These are phyloP conservation scores for Puntigrus tetrazona DNA, from an alignment of 2,113 vertebrate genomes.

Conservation along the genomic window DNA sequence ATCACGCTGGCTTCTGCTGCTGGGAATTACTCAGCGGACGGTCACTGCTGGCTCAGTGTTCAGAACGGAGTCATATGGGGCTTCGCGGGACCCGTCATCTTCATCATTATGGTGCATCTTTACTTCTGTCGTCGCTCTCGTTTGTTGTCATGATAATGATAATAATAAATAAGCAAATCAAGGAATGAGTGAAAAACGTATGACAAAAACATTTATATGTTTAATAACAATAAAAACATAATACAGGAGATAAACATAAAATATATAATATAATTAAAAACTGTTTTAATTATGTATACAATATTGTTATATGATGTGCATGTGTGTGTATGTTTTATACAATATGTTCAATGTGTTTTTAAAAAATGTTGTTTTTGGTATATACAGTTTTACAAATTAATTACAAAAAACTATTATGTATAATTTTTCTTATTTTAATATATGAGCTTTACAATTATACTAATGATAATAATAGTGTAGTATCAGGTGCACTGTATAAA, in stretches of 20 bases:
- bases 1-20: slow-evolving; percentile 78
- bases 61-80: slow-evolving; percentile 81
- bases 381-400: too few relatives aligned
- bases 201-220: too few relatives aligned
- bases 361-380: too few relatives aligned
- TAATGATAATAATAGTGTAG: neutral
- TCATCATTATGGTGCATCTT: slow-evolving; percentile 78
- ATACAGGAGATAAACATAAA: too few relatives aligned
- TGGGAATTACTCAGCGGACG: slow-evolving; percentile 74
- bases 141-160: neutral
- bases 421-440: too few relatives aligned
- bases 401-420: too few relatives aligned
- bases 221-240: too few relatives aligned
- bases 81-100: slow-evolving; percentile 80
- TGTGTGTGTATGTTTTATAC: too few relatives aligned
- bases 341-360: too few relatives aligned
- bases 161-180: neutral
- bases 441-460: neutral
- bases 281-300: too few relatives aligned
- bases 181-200: neutral
- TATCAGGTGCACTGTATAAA: neutral
- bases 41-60: slow-evolving; percentile 80
- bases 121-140: neutral
- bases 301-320: too few relatives aligned
- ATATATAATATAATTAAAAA: too few relatives aligned